Evolutionary conservation across 2,888 invertebrate genomes (phyloP), one percentile per base, ranked within the genome.

Genomic region (Cataglyphis cursor): DNA sequence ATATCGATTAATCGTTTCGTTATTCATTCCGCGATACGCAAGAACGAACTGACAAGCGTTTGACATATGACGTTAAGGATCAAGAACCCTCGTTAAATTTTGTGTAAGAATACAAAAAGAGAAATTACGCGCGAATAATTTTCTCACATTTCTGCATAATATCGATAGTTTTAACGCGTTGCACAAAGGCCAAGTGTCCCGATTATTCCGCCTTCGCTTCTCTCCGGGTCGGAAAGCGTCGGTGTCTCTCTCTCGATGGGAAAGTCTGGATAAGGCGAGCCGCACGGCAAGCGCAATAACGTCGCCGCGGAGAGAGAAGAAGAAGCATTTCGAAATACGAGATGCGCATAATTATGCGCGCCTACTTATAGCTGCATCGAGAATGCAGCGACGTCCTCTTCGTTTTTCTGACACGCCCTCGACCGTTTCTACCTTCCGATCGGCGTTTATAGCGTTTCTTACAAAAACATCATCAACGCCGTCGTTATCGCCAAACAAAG

Each of bases 311-410:
- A 66, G 51, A 70, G 81, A 51, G n/a, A 51, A 51, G 48, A 48
- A 66, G 84, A 78, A 78, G 31, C 70, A 54, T 89, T 89, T 89
- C 88, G 88, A 89, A 89, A 90, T 89, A 90, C 90, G 84, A 90
- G 90, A 89, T 90, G 90, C 83, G 88, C 88, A 90, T 90, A 91
- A 90, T 90, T 89, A 90, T 89, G 80, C 90, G 85, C 90, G 89
- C 90, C 90, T 90, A 90, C 90, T 90, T 90, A 8, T 51, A 87
- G 78, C 78, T 89, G 90, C 90, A 90, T 90, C 85, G 88, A 65
- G 90, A 90, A 90, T 90, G 90, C 88, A 90, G 75, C 87, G 84
- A 80, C 78, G 84, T 76, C 82, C 85, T 31, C 81, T 6, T 35
- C 74, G 83, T 84, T 88, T 89, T 89, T 89, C 89, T 89, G 89